Conservation (phyloP, 1,140 invertebrate genomes). For the Coelopa frigida region DNA sequence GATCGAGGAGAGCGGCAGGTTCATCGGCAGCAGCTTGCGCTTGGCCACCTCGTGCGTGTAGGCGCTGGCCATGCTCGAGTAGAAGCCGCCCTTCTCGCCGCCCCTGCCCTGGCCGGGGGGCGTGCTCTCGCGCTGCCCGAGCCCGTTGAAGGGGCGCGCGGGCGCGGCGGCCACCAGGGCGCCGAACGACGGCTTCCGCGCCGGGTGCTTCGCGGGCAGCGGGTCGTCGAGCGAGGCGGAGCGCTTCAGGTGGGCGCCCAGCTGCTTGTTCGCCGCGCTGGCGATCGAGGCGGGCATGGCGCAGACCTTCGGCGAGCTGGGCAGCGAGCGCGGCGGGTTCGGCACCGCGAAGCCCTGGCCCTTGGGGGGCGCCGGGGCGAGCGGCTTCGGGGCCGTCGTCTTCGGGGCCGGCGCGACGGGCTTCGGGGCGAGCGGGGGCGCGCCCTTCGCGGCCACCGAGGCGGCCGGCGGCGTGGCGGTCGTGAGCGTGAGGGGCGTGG, state of each 20-base stretch:
- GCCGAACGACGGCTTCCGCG: neutral
- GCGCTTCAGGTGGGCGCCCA: constrained; percentile 25
- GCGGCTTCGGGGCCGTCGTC: constrained; percentile 6
- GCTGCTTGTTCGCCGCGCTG: constrained; percentile 33
- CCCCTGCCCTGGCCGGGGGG: too few species aligned
- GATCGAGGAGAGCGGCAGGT: constrained; percentile 16
- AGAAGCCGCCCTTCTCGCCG: neutral
- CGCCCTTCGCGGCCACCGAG: neutral
- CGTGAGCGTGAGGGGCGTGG: constrained; percentile 17
- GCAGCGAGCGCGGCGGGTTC: constrained; percentile 11
- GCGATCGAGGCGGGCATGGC: constrained; percentile 39
- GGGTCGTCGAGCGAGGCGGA: constrained; percentile 32
- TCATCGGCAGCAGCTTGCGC: constrained; percentile 3
- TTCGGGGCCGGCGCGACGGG: constrained; percentile 9
- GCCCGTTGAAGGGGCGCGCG: too few species aligned
- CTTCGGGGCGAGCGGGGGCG: constrained; percentile 2
- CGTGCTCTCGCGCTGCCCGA: neutral
- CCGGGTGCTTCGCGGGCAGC: constrained; percentile 12
- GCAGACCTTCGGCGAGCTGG: constrained; percentile 23
- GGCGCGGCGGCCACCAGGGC: neutral
- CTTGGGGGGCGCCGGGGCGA: neutral
- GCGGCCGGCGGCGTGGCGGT: constrained; percentile 10
- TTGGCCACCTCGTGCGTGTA: constrained; percentile 4
- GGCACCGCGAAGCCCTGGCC: constrained; percentile 33
- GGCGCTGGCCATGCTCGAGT: neutral